These are phyloP conservation scores for Leucoraja erinaceus DNA, from an alignment of 2,113 vertebrate genomes.

Conservation along the genomic window DNA sequence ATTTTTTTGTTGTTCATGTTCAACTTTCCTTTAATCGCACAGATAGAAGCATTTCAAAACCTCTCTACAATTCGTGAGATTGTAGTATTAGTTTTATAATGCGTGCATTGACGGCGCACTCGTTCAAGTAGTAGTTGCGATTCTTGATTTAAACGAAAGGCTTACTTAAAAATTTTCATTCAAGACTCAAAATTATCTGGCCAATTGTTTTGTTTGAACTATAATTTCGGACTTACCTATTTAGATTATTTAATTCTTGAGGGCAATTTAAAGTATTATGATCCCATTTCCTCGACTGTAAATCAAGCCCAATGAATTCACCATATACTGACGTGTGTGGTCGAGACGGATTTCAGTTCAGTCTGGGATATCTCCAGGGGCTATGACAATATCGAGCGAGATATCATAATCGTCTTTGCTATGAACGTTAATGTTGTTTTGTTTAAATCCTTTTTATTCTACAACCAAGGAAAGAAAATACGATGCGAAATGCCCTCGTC, in stretches of 20 bases:
- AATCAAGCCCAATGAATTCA: neutral
- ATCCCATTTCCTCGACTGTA: neutral
- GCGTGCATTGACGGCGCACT: neutral
- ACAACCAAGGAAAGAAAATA: neutral
- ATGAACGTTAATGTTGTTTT: neutral
- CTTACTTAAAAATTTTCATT: neutral
- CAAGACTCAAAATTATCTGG: neutral
- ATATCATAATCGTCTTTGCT: neutral
- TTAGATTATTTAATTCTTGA: neutral
- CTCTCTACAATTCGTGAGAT: neutral
- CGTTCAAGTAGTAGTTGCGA: neutral
- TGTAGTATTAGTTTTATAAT: neutral
- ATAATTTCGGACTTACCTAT: neutral
- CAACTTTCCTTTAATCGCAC: neutral
- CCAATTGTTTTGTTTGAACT: neutral
- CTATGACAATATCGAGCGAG: neutral
- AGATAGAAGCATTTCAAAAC: neutral
- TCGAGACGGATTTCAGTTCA: neutral
- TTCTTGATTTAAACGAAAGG: neutral
- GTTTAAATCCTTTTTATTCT: neutral
- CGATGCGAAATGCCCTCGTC: slow-evolving; percentile 1
- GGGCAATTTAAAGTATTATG: neutral
- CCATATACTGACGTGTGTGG: no score
- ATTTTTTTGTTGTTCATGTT: neutral
- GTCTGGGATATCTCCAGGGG: neutral